Evolutionary conservation across 1,140 invertebrate species (phyloP), one percentile per base, ranked within the genome.

Genomic region (Pteromalus puparum): DNA sequence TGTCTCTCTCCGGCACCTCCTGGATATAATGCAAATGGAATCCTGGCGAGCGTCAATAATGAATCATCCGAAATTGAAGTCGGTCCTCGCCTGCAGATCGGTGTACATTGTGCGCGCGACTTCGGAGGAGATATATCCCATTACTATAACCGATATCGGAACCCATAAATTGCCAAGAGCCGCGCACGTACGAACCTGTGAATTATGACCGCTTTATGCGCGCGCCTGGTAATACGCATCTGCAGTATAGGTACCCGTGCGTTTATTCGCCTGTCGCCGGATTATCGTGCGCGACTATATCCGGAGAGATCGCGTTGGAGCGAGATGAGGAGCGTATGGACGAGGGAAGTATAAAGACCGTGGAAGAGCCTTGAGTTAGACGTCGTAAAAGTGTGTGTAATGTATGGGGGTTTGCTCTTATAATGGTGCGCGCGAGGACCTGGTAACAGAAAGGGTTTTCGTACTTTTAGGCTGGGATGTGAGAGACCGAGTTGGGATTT

Each of bases 121-220:
- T 65, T 61, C 6, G 26, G 28, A n/a, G 30, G 61, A 79, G 79
- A 72, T 61, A 81, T 48, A 81, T 72, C 24, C 79, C 18, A 48
- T 72, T 81, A 81, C 28, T 48, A 7, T n/a, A 48, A 81, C 10
- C 79, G 67, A 72, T 81, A 81, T 74, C 70, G 42, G 26, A 61
- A 61, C 24, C 46, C 42, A 74, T 81, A 74, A 81, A 73, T 81
- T 34, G 26, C 30, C 28, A 26, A 15, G 46, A n/a, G 21, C 26
- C 10, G 26, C 67, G 67, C 26, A 42, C 26, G 34, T 13, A 15
- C 0, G 13, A 46, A 1, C 3, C 24, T 74, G 68, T 81, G 26
- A 81, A 81, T 81, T 81, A 74, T 61, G 26, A 28, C 5, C 28
- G 80, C 70, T 81, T 81, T 74, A 81, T 73, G 26, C 70, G 12